phyloP scores from a whole-genome alignment of 2,888 invertebrate genomes.

The Doris montereyensis region DNA sequence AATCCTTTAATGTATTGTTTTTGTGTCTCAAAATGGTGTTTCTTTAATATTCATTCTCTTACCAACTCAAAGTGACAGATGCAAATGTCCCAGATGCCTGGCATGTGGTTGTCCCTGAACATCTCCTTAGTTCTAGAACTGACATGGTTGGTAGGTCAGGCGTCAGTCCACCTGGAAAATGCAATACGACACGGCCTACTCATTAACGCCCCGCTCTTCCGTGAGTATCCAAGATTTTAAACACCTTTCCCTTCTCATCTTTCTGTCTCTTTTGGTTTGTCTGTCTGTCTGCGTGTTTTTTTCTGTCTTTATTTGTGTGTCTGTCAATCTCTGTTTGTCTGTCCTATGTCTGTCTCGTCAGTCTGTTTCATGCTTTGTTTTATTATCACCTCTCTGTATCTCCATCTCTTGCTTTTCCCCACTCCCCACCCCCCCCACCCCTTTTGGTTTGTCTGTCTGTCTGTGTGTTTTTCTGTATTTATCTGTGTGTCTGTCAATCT shows the following conservation, averaged over 20 bases:
- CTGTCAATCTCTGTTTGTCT: no score
- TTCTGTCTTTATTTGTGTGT: not conserved
- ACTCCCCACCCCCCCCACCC: no score
- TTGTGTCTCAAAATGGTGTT: not conserved
- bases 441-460: no score
- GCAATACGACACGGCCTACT: conserved; percentile 32
- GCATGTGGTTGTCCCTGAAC: conserved; percentile 41
- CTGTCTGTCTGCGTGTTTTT: not conserved
- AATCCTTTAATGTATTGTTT: not conserved
- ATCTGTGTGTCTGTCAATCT: no score
- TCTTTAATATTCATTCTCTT: no score
- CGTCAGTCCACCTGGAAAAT: conserved; percentile 41
- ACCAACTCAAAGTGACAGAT: no score
- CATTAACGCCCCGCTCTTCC: conserved; percentile 38
- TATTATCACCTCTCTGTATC: no score
- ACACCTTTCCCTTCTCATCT: not conserved
- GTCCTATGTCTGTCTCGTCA: no score
- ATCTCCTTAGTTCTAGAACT: conserved; percentile 36
- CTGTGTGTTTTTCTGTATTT: no score
- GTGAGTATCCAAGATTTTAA: conserved; percentile 26
- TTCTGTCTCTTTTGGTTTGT: not conserved
- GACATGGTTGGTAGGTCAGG: conserved; percentile 43
- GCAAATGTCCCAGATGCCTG: conserved; percentile 46
- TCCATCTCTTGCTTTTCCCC: no score
- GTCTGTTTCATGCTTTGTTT: no score